These are phyloP conservation scores for Hyposoter didymator DNA, from an alignment of 2,888 invertebrate species.

Conservation along the genomic window DNA sequence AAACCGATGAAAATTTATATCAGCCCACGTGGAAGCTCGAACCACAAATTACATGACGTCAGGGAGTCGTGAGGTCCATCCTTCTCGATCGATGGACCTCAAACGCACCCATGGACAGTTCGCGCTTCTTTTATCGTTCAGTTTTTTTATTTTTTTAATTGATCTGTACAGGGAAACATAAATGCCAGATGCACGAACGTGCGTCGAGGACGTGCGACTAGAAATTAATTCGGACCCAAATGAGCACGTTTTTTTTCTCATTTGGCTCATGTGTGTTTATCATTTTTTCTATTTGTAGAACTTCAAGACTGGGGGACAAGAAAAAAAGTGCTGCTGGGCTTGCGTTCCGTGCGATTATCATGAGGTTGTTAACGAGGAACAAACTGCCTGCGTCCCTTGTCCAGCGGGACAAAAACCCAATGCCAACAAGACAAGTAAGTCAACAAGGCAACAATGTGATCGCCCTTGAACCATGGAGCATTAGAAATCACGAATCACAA, in stretches of 20 bases:
- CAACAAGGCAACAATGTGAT: not conserved
- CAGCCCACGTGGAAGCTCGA: constrained; percentile 7
- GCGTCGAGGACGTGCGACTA: not conserved
- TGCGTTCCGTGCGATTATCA: constrained; percentile 89
- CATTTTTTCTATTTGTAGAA: constrained; percentile 80
- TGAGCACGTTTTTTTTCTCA: not conserved
- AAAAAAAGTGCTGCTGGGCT: constrained; percentile 91
- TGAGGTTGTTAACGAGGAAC: constrained; percentile 87
- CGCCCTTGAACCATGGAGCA: not conserved
- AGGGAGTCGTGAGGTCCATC: not conserved
- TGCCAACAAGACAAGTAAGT: constrained; percentile 86
- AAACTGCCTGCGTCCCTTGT: constrained; percentile 86
- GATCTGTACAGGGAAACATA: too few relatives aligned
- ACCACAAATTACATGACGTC: constrained; percentile 42
- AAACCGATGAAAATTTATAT: constrained; percentile 51
- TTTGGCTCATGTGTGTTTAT: not conserved
- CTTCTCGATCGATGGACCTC: constrained; percentile 14
- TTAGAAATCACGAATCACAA: not conserved
- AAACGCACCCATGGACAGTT: not conserved
- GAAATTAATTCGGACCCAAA: not conserved
- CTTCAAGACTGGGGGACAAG: constrained; percentile 87
- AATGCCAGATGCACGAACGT: not conserved
- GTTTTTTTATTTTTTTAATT: not conserved
- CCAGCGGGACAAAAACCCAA: constrained; percentile 88
- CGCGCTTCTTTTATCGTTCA: constrained; percentile 32